phyloP scores from a whole-genome alignment of 92 coral and sea anemone species.

The Paramuricea clavata region DNA sequence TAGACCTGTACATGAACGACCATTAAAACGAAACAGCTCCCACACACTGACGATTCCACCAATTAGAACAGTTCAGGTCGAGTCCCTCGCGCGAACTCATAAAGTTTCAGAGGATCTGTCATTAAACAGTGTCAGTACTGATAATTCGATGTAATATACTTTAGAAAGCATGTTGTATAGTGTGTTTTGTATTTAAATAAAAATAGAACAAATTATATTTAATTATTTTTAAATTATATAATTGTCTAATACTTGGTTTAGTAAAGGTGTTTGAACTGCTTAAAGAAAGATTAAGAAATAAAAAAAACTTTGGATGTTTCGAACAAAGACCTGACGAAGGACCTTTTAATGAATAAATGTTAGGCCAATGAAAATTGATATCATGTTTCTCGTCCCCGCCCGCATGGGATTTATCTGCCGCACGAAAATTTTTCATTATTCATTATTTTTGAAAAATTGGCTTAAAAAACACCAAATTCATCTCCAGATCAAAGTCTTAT shows the following conservation, averaged over 20 bases:
- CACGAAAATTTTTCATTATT: too few relatives aligned
- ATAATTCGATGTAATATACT: neutral
- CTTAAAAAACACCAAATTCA: too few relatives aligned
- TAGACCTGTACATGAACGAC: neutral
- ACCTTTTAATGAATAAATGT: too few relatives aligned
- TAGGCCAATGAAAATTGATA: too few relatives aligned
- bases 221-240: neutral
- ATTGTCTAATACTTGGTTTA: neutral
- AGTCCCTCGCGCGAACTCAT: neutral
- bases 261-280: too few relatives aligned
- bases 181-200: neutral
- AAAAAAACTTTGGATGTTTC: too few relatives aligned
- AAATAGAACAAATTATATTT: neutral
- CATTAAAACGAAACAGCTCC: neutral
- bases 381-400: too few relatives aligned
- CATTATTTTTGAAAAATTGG: too few relatives aligned
- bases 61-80: neutral
- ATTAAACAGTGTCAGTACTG: slow-evolving; percentile 13
- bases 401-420: too few relatives aligned
- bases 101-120: slow-evolving; percentile 31
- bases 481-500: too few relatives aligned
- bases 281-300: too few relatives aligned
- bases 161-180: neutral
- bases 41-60: neutral
- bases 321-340: too few relatives aligned